phyloP scores from a whole-genome alignment of 2,888 invertebrate genomes.

The Orchestes rusci region DNA sequence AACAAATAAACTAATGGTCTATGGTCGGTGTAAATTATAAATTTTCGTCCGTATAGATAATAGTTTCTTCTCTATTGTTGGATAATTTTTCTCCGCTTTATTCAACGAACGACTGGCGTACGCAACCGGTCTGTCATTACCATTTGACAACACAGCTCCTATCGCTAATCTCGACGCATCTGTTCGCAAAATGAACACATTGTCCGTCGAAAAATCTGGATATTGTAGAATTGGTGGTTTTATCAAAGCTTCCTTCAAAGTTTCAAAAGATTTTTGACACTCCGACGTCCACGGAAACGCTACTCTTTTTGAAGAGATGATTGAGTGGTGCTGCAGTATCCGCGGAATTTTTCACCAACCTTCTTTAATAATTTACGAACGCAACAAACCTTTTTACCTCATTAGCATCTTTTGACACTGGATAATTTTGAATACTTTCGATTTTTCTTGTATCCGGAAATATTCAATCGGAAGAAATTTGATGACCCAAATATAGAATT shows the following conservation, averaged over 20 bases:
- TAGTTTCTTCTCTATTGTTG: conserved; percentile 7
- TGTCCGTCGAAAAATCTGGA: not conserved
- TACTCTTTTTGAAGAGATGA: conserved; percentile 2
- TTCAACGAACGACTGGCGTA: not conserved
- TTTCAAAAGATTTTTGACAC: conserved; percentile 3
- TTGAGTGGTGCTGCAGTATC: conserved; percentile 4
- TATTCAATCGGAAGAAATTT: not conserved
- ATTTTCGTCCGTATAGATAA: conserved; percentile 23
- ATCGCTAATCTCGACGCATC: conserved; percentile 1
- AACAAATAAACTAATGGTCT: conserved; percentile 26
- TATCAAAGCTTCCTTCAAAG: not conserved
- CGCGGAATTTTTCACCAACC: conserved; percentile 13
- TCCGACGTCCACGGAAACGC: conserved; percentile 3
- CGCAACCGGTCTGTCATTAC: conserved; percentile 1
- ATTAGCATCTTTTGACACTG: conserved; percentile 2
- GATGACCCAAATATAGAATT: not conserved
- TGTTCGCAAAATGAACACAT: not conserved
- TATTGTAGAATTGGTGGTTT: conserved; percentile 1
- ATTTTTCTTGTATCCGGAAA: not conserved
- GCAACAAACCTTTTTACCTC: conserved; percentile 11
- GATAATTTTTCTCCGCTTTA: conserved; percentile 2
- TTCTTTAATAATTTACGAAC: conserved; percentile 10
- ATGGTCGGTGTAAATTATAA: conserved; percentile 26
- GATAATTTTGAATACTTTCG: not conserved
- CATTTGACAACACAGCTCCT: conserved; percentile 3